A percentile compares a stretch with the other conserved stretches of the same genome.
Evolutionary conservation across 2,888 invertebrate species (phyloP).

Genomic region (Mayetiola destructor): DNA sequence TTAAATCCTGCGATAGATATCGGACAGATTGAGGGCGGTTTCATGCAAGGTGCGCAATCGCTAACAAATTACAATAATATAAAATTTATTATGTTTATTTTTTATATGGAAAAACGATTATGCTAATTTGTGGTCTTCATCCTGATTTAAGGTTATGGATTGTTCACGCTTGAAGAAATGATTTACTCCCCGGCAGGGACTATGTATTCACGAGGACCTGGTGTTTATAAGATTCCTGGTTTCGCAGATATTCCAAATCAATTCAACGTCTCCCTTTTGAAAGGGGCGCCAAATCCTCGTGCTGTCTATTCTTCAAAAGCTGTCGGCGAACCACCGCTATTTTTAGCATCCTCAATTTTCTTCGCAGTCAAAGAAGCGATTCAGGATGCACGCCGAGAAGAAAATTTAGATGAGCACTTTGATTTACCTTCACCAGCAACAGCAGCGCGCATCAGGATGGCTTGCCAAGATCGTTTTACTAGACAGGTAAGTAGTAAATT

Average conservation of each 20-base stretch:
- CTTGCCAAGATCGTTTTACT: slow-evolving; percentile 72
- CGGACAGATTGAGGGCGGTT: slow-evolving; percentile 87
- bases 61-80: too few relatives aligned
- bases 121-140: too few relatives aligned
- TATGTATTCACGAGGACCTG: slow-evolving; percentile 75
- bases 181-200: slow-evolving; percentile 73
- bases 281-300: slow-evolving; percentile 76
- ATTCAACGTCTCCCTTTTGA: slow-evolving; percentile 83
- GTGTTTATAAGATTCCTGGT: slow-evolving; percentile 83
- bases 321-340: slow-evolving; percentile 89
- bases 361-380: slow-evolving; percentile 87
- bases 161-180: slow-evolving; percentile 82
- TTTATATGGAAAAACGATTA: too few relatives aligned
- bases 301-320: slow-evolving; percentile 97
- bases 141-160: slow-evolving; percentile 89
- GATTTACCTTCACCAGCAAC: slow-evolving; percentile 73
- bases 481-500: slow-evolving; percentile 48
- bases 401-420: slow-evolving; percentile 46
- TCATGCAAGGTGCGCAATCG: too few relatives aligned
- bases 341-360: slow-evolving; percentile 72
- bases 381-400: slow-evolving; percentile 57
- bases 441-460: slow-evolving; percentile 74
- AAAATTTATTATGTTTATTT: too few relatives aligned
- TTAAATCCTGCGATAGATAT: slow-evolving; percentile 94
- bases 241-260: slow-evolving; percentile 82